phyloP scores from a whole-genome alignment of 2,113 vertebrate species.

The Nipponia nippon region DNA sequence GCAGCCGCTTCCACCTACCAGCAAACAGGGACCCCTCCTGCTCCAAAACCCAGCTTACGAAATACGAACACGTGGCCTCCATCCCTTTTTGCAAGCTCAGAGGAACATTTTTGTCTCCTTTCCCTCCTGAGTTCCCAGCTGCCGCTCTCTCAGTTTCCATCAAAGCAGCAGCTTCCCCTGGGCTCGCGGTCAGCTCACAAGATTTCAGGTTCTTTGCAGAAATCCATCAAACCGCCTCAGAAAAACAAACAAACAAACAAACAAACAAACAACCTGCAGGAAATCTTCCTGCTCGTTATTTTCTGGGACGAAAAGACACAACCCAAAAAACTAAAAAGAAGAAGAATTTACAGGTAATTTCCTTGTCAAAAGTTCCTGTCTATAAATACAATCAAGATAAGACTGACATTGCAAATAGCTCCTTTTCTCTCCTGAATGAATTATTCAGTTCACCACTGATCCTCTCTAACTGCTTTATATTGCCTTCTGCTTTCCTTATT shows the following conservation, averaged over 20 bases:
- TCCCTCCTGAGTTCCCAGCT: neutral
- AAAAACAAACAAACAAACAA: neutral
- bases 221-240: neutral
- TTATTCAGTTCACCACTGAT: conserved; percentile 68
- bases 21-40: neutral
- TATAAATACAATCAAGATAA: conserved; percentile 65
- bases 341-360: conserved; percentile 65
- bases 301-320: neutral
- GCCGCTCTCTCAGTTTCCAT: neutral
- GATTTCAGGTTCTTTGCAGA: neutral
- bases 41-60: neutral
- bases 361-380: conserved; percentile 67
- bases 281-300: neutral
- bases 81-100: neutral
- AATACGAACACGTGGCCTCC: fast-evolving
- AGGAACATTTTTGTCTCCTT: neutral
- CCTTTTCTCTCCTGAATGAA: conserved; percentile 60
- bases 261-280: neutral
- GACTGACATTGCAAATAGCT: conserved; percentile 62
- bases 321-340: neutral
- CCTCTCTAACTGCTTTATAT: conserved; percentile 54
- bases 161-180: neutral
- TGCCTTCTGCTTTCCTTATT: conserved; percentile 50
- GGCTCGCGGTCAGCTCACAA: neutral
- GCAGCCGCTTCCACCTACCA: neutral